Evolutionary conservation across 2,888 invertebrate genomes (phyloP).

Genomic region (Acanthosoma haemorrhoidale): DNA sequence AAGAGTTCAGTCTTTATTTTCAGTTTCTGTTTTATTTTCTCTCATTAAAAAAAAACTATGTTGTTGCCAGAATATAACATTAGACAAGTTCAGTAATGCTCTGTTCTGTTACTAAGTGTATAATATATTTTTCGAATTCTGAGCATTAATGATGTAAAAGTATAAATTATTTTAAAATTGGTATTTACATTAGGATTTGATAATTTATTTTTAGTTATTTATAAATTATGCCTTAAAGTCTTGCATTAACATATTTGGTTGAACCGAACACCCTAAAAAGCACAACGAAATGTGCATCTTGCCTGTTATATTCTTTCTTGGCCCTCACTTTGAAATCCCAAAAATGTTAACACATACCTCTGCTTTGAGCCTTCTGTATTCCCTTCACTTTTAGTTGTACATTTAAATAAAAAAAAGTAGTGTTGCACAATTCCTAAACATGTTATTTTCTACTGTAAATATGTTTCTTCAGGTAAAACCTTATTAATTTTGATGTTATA

Average conservation of each 20-base stretch:
- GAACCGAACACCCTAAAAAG: background rate
- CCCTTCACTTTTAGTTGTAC: background rate
- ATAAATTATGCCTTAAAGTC: too few relatives aligned
- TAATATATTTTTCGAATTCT: background rate
- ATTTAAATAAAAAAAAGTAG: background rate
- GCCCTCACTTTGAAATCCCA: background rate
- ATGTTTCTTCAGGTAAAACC: background rate
- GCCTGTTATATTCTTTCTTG: constrained; percentile 1
- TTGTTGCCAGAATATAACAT: background rate
- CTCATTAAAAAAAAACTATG: background rate
- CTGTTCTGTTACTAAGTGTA: background rate
- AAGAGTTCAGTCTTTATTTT: background rate
- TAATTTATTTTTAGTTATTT: too few relatives aligned
- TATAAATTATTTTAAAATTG: too few relatives aligned
- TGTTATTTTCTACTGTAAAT: background rate
- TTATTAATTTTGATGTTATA: constrained; percentile 11
- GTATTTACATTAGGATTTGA: too few relatives aligned
- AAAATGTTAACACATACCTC: background rate
- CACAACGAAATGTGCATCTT: constrained; percentile 19
- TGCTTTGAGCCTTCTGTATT: background rate
- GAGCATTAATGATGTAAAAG: background rate
- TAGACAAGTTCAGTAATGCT: too few relatives aligned
- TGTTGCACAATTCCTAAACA: background rate
- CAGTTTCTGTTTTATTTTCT: background rate
- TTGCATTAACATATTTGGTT: background rate